Conservation (phyloP, 2,888 invertebrate genomes). For the Craniophora ligustri region DNA sequence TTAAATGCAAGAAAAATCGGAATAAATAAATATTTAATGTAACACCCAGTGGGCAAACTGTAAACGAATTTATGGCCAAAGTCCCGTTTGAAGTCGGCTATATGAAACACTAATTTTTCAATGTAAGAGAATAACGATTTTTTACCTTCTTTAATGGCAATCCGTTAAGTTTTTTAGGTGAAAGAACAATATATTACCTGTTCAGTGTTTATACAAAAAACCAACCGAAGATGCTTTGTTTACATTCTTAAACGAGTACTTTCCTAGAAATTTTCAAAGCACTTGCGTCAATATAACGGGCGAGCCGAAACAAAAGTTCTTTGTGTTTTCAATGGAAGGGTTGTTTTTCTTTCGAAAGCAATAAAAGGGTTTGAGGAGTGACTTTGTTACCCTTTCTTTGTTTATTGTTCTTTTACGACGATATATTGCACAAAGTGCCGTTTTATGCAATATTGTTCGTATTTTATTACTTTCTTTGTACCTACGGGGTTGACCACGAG, state of each 20-base stretch:
- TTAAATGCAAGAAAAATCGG: conserved; percentile 25
- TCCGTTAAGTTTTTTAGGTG: conserved; percentile 46
- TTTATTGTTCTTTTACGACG: conserved; percentile 71
- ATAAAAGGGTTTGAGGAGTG: conserved; percentile 81
- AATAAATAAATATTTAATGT: conserved; percentile 27
- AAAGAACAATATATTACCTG: conserved; percentile 54
- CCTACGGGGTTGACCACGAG: conserved; percentile 49
- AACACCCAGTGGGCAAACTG: conserved; percentile 16
- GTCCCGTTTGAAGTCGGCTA: conserved; percentile 35
- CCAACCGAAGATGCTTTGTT: conserved; percentile 47
- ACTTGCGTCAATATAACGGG: conserved; percentile 81
- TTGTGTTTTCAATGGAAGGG: conserved; percentile 81
- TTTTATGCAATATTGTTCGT: conserved; percentile 70
- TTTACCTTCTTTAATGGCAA: conserved; percentile 46
- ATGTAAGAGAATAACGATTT: conserved; percentile 33
- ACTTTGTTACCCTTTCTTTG: conserved; percentile 82
- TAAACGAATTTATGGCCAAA: conserved; percentile 40
- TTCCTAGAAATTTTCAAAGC: conserved; percentile 72
- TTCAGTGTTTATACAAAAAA: conserved; percentile 48
- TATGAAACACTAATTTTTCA: conserved; percentile 45
- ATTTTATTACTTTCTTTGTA: conserved; percentile 54
- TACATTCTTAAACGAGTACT: conserved; percentile 48
- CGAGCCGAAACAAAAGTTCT: conserved; percentile 70
- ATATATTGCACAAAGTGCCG: conserved; percentile 78
- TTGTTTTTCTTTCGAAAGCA: conserved; percentile 80